Evolutionary conservation across 2,888 invertebrate genomes (phyloP).

Genomic region (Hypolimnas misippus): DNA sequence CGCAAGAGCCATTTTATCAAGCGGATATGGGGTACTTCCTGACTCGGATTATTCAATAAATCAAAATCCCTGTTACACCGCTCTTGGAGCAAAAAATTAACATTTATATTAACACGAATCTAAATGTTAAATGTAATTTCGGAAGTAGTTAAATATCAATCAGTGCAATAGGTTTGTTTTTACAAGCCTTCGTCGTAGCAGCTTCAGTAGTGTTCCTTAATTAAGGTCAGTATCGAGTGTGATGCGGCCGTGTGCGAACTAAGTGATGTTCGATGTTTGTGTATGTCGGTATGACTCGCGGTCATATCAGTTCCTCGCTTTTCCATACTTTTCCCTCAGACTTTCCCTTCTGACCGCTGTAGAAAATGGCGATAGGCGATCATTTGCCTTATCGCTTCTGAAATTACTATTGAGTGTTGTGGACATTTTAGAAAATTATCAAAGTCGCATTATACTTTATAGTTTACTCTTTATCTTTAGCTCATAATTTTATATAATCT

Average conservation of each 20-base stretch:
- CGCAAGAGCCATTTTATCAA: too few relatives aligned
- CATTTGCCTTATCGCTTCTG: background rate
- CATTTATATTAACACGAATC: too few relatives aligned
- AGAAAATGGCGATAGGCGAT: background rate
- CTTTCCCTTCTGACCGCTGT: slow-evolving; percentile 2
- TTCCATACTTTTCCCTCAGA: slow-evolving; percentile 4
- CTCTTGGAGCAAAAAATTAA: too few relatives aligned
- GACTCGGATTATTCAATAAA: too few relatives aligned
- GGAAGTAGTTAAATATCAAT: too few relatives aligned
- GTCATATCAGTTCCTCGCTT: background rate
- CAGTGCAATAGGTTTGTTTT: too few relatives aligned
- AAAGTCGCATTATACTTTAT: too few relatives aligned
- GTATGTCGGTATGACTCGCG: background rate
- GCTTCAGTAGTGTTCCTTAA: background rate
- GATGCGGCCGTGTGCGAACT: background rate
- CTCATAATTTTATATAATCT: too few relatives aligned
- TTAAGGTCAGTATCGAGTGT: background rate
- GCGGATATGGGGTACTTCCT: too few relatives aligned
- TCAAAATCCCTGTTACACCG: too few relatives aligned
- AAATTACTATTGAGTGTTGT: background rate
- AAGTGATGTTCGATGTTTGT: slow-evolving; percentile 2
- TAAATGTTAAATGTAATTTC: too few relatives aligned
- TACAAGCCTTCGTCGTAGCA: background rate
- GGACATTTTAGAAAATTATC: background rate
- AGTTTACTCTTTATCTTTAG: too few relatives aligned